These are phyloP conservation scores for Ischnura elegans DNA, from an alignment of 2,888 invertebrate genomes.

Conservation along the genomic window DNA sequence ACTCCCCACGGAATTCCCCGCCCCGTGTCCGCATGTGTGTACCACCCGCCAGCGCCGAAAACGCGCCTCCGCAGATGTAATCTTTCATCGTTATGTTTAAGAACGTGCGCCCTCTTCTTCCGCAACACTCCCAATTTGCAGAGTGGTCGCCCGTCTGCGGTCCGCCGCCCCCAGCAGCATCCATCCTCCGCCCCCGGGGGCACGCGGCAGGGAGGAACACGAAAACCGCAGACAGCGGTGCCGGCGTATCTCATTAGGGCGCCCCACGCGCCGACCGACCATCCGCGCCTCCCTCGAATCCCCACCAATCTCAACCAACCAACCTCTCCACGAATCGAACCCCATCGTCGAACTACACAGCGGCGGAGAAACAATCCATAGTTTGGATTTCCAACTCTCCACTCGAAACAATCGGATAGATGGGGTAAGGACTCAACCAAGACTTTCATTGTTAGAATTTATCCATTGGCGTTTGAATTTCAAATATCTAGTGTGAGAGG, in stretches of 20 bases:
- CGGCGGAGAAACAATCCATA: no score
- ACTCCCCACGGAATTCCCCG: conserved; percentile 22
- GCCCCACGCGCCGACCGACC: neutral
- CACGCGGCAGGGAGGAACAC: no score
- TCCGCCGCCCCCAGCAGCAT: neutral
- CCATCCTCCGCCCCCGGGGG: neutral
- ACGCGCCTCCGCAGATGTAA: neutral
- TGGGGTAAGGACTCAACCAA: no score
- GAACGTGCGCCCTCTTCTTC: neutral
- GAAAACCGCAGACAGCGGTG: conserved; percentile 50
- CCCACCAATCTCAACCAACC: conserved; percentile 21
- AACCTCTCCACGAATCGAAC: no score
- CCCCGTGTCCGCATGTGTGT: neutral
- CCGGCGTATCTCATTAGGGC: conserved; percentile 26
- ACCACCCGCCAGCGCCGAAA: neutral
- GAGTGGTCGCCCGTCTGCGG: no score
- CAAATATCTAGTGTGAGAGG: no score
- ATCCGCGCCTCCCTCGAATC: neutral
- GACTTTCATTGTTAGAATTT: no score
- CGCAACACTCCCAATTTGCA: conserved; percentile 56
- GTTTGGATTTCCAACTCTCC: no score
- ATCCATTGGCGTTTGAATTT: no score
- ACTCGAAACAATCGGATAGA: no score
- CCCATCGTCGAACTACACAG: no score
- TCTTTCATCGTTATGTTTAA: neutral